These are phyloP conservation scores for Dermolepida albohirtum DNA, from an alignment of 2,888 invertebrate species.

Conservation along the genomic window DNA sequence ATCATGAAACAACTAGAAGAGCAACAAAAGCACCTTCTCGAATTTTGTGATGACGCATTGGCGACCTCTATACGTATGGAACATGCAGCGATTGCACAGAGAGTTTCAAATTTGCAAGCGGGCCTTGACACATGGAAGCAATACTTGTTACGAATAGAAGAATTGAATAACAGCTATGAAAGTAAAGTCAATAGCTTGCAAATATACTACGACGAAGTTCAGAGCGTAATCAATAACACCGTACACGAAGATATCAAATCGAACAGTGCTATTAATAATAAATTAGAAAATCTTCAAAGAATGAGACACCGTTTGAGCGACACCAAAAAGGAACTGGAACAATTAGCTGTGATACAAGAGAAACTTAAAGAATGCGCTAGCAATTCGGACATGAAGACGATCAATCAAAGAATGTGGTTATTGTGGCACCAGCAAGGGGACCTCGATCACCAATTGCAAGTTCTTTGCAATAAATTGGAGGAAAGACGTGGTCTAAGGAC, in stretches of 20 bases:
- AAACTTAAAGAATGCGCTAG: slow-evolving; percentile 87
- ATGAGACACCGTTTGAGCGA: slow-evolving; percentile 71
- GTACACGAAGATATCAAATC: slow-evolving; percentile 70
- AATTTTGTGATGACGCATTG: slow-evolving; percentile 81
- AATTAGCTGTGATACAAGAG: slow-evolving; percentile 80
- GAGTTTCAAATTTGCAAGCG: slow-evolving; percentile 83
- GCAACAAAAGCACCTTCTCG: slow-evolving; percentile 75
- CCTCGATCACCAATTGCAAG: slow-evolving; percentile 81
- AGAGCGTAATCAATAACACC: slow-evolving; percentile 71
- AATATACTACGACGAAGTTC: slow-evolving; percentile 73
- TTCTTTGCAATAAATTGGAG: slow-evolving; percentile 77
- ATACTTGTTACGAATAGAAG: slow-evolving; percentile 76
- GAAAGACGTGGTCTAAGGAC: slow-evolving; percentile 79
- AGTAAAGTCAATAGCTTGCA: slow-evolving; percentile 72
- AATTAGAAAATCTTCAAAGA: slow-evolving; percentile 73
- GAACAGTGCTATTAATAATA: slow-evolving; percentile 72
- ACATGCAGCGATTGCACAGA: slow-evolving; percentile 79
- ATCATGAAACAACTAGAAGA: slow-evolving; percentile 73
- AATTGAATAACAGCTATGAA: slow-evolving; percentile 74
- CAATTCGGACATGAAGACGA: slow-evolving; percentile 83
- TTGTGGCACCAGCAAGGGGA: slow-evolving; percentile 85
- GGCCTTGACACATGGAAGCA: slow-evolving; percentile 85
- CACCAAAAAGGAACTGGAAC: slow-evolving; percentile 75
- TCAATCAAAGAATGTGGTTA: slow-evolving; percentile 83
- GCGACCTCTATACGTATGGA: slow-evolving; percentile 86